Evolutionary conservation across 2,113 vertebrate genomes (phyloP).

Genomic region (Psophia crepitans): DNA sequence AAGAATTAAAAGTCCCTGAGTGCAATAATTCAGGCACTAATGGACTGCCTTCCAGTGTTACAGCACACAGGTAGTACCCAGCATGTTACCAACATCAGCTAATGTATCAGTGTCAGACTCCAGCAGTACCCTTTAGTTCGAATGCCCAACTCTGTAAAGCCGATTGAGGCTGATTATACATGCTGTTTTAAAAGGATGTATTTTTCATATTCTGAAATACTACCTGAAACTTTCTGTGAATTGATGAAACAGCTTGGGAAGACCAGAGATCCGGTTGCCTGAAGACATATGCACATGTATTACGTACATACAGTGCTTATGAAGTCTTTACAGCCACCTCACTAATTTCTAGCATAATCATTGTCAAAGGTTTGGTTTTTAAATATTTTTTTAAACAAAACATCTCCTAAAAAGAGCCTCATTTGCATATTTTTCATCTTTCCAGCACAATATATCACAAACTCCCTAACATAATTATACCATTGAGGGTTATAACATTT

Average conservation of each 20-base stretch:
- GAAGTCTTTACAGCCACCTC: neutral
- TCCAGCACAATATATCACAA: neutral
- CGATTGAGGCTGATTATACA: conserved; percentile 2
- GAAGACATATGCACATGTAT: neutral
- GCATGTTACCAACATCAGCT: conserved; percentile 38
- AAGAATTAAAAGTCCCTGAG: conserved; percentile 77
- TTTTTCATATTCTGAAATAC: neutral
- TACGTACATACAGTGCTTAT: neutral
- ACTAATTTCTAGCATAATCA: neutral
- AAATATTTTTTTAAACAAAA: neutral
- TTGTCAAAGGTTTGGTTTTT: neutral
- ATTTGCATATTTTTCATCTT: neutral
- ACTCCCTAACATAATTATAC: neutral
- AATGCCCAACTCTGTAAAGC: conserved; percentile 14
- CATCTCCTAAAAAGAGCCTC: neutral
- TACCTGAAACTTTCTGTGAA: neutral
- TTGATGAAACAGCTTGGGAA: neutral
- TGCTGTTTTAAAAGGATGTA: neutral
- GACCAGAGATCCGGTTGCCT: neutral
- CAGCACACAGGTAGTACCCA: conserved; percentile 68
- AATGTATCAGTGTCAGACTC: conserved; percentile 61
- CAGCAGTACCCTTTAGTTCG: conserved; percentile 1
- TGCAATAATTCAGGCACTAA: conserved; percentile 82
- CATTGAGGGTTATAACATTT: neutral
- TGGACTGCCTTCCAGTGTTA: conserved; percentile 67